Evolutionary conservation across 2,113 vertebrate species (phyloP), one percentile per base, ranked within the genome.

Genomic region (Nycticebus coucang): DNA sequence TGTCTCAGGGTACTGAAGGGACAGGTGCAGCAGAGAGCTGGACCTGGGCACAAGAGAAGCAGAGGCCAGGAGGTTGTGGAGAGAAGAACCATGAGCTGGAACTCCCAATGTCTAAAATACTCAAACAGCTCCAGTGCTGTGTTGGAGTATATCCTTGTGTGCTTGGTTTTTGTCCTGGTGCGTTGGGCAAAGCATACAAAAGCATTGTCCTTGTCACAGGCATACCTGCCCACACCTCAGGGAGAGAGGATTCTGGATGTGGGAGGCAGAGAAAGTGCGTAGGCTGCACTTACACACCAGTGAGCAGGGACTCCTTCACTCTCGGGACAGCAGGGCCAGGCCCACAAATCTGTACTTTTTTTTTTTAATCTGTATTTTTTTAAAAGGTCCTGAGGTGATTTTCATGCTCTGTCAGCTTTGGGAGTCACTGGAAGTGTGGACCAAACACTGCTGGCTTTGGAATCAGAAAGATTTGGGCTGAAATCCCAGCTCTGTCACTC

Each of bases 401-500:
- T 74, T 93, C 79, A 78, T 82, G 37, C 13, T 81, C 78, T 21
- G 57, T 21, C 0, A 62, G 79, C 86, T 83, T 89, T 22, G 53
- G 13, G 66, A 94, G 60, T 95, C 80, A 91, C 9, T 30, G 69
- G 68, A 75, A 90, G 77, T 50, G 53, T 5, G 18, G 81, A 94
- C 57, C 79, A 83, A 96, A 94, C 33, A 66, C 64, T 79, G 30
- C n/a, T 84, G 60, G 93, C 55, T 95, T 74, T 81, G 80, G 89
- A 96, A 75, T 96, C 45, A 74, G 83, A 93, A 69, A 87, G 89
- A 95, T 89, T 91, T 95, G 93, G 95, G 93, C 94, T 96, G 86
- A 75, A 81, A 94, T 94, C 94, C 95, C 93, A 95, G 79, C 22
- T 69, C 71, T 96, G 97, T 95, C 97, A 95, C 72, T 95, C 83